These are phyloP conservation scores for Spodoptera picta DNA, from an alignment of 2,888 invertebrate species.

Conservation along the genomic window DNA sequence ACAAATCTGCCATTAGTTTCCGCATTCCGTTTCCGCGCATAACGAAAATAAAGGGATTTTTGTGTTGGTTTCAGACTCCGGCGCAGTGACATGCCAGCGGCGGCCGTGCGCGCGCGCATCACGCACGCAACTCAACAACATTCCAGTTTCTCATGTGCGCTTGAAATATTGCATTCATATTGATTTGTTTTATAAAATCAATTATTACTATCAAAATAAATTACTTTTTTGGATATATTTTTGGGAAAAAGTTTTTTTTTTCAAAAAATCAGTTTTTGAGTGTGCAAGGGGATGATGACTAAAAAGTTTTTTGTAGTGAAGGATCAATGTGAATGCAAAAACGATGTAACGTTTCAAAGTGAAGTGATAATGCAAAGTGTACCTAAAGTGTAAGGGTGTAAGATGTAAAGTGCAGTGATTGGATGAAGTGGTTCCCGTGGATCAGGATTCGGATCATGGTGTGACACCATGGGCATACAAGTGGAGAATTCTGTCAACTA, in stretches of 20 bases:
- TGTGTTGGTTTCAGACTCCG: slow-evolving; percentile 65
- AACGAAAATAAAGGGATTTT: slow-evolving; percentile 58
- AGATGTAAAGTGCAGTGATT: slow-evolving; percentile 52
- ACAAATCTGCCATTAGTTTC: slow-evolving; percentile 34
- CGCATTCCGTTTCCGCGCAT: slow-evolving; percentile 51
- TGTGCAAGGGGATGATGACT: slow-evolving; percentile 8
- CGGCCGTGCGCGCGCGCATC: slow-evolving; percentile 59
- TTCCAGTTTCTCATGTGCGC: slow-evolving; percentile 54
- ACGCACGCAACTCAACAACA: slow-evolving; percentile 50
- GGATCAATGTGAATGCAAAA: slow-evolving; percentile 56
- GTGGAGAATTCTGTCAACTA: slow-evolving; percentile 84
- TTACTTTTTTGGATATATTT: too few relatives aligned
- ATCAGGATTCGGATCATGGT: slow-evolving; percentile 56
- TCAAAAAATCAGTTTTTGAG: background rate
- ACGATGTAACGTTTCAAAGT: slow-evolving; percentile 44
- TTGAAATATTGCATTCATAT: slow-evolving; percentile 49
- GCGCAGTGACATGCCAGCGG: slow-evolving; percentile 70
- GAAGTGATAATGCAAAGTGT: slow-evolving; percentile 54
- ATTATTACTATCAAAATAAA: background rate
- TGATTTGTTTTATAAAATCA: slow-evolving; percentile 31
- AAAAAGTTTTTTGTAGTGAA: slow-evolving; percentile 30
- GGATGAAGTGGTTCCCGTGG: slow-evolving; percentile 50
- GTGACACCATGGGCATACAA: slow-evolving; percentile 84
- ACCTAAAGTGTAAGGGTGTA: slow-evolving; percentile 45
- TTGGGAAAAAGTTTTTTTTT: slow-evolving; percentile 13